These are phyloP conservation scores for Halcyon malimbica DNA, from an alignment of 2,113 vertebrate species.

Conservation along the genomic window DNA sequence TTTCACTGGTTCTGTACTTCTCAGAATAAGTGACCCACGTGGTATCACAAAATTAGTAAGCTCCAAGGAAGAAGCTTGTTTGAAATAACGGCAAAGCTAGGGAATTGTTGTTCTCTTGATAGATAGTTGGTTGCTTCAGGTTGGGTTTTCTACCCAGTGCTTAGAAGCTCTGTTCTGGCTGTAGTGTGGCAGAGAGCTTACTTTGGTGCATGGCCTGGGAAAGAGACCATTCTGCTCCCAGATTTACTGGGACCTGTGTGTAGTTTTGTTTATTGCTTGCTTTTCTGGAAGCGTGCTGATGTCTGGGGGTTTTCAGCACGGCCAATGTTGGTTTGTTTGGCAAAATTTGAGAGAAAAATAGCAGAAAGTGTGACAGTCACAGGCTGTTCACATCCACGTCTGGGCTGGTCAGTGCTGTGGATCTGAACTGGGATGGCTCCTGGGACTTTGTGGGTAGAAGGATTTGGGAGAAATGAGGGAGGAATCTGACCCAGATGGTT, in stretches of 20 bases:
- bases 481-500: not conserved
- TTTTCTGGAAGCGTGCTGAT: not conserved
- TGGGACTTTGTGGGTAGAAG: not conserved
- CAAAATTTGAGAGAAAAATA: not conserved
- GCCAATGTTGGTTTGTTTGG: not conserved
- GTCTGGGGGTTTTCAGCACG: not conserved
- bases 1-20: not conserved
- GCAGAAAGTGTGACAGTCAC: not conserved
- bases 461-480: not conserved
- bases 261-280: not conserved
- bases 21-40: not conserved
- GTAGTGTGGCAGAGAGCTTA: not conserved
- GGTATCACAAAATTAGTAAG: not conserved
- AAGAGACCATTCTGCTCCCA: not conserved
- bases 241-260: not conserved
- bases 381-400: not conserved
- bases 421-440: not conserved
- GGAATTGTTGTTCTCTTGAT: not conserved
- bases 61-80: not conserved
- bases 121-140: not conserved
- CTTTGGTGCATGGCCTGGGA: not conserved
- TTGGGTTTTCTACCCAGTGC: not conserved
- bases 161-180: not conserved
- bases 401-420: not conserved
- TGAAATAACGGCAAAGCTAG: not conserved